Evolutionary conservation across 2,888 invertebrate genomes (phyloP).

Genomic region (Stomorhina lunata): DNA sequence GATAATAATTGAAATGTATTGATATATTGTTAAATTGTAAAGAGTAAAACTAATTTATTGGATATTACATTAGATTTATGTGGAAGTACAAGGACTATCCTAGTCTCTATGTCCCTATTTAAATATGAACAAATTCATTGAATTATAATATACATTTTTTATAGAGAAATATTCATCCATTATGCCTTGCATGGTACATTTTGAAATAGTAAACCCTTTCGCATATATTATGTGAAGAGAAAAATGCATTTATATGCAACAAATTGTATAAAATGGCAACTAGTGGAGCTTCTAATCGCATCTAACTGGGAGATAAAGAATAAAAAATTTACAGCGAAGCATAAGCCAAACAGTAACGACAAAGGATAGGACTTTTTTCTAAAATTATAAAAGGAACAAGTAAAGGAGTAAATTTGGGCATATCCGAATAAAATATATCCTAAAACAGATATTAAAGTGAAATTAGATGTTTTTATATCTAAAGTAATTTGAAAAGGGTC

Average conservation of each 20-base stretch:
- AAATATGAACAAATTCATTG: neutral
- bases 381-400: too few species aligned
- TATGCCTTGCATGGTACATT: conserved; percentile 6
- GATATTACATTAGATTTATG: neutral
- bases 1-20: neutral
- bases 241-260: neutral
- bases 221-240: too few species aligned
- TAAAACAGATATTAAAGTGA: too few species aligned
- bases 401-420: too few species aligned
- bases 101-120: neutral
- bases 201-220: neutral
- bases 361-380: conserved; percentile 18
- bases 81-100: neutral
- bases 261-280: neutral
- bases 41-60: neutral
- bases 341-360: neutral
- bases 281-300: neutral
- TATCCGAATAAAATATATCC: too few species aligned
- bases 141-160: neutral
- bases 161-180: neutral
- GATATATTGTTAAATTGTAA: neutral
- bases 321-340: neutral
- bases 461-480: too few species aligned
- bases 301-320: conserved; percentile 2
- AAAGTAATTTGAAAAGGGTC: too few species aligned